These are phyloP conservation scores for Dilophus febrilis DNA, from an alignment of 2,888 invertebrate genomes.

Conservation along the genomic window DNA sequence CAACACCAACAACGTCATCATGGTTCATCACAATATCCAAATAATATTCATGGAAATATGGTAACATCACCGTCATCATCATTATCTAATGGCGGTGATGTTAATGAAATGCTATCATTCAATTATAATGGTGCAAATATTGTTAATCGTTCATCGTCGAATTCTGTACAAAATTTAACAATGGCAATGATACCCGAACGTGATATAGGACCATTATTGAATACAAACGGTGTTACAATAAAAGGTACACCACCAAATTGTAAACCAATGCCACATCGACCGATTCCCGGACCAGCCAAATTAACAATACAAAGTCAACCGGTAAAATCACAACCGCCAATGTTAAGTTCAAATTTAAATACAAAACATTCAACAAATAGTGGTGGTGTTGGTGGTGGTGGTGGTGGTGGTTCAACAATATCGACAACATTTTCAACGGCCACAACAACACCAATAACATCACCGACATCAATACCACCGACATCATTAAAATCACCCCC, in stretches of 20 bases:
- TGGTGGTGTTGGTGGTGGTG: background rate
- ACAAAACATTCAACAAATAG: background rate
- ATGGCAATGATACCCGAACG: constrained; percentile 12
- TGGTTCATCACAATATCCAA: background rate
- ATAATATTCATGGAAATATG: background rate
- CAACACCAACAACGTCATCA: constrained; percentile 1
- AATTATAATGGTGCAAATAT: constrained; percentile 3
- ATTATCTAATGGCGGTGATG: too few relatives aligned
- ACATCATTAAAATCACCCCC: background rate
- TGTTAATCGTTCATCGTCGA: constrained; percentile 3
- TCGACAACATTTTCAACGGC: constrained; percentile 32
- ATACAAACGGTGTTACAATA: constrained; percentile 4
- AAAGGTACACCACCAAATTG: constrained; percentile 6
- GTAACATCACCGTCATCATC: too few relatives aligned
- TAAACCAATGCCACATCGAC: constrained; percentile 18
- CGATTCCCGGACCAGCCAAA: constrained; percentile 35
- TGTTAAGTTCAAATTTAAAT: constrained; percentile 33
- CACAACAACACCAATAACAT: constrained; percentile 26
- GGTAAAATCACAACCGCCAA: constrained; percentile 40
- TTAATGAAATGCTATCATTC: background rate
- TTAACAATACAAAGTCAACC: constrained; percentile 43
- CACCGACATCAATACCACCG: constrained; percentile 2
- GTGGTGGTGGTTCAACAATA: background rate
- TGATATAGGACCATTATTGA: constrained; percentile 8
- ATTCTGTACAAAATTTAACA: background rate